Conservation (phyloP, 2,888 invertebrate species). For the Adela reaumurella region DNA sequence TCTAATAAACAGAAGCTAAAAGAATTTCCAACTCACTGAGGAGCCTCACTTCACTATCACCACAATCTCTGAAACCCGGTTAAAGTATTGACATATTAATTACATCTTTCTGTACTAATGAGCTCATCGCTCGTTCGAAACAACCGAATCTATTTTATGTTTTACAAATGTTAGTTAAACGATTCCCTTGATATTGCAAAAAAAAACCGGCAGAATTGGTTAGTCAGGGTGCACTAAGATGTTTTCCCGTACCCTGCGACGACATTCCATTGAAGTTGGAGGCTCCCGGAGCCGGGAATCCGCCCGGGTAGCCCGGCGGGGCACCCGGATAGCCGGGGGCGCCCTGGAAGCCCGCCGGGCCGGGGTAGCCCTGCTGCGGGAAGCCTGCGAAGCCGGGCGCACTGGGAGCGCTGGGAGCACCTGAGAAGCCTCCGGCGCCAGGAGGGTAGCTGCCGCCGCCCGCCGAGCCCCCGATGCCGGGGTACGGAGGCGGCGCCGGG, state of each 20-base stretch:
- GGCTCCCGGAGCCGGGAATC: conserved; percentile 16
- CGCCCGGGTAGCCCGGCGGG: conserved; percentile 18
- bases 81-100: no score
- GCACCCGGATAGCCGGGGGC: conserved; percentile 5
- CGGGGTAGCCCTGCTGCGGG: conserved; percentile 16
- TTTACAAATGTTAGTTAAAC: no score
- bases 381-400: conserved; percentile 14
- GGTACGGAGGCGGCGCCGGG: conserved; percentile 91
- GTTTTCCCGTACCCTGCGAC: background rate
- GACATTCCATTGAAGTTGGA: background rate
- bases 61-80: no score
- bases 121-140: no score
- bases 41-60: background rate
- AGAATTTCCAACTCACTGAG: background rate
- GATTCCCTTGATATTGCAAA: no score
- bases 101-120: no score
- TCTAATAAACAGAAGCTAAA: background rate
- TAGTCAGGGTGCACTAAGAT: background rate
- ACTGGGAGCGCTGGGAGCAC: conserved; percentile 16
- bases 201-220: no score
- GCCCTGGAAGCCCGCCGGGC: conserved; percentile 15
- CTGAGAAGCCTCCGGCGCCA: conserved; percentile 27
- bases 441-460: conserved; percentile 27
- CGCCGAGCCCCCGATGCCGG: conserved; percentile 61
- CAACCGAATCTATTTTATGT: no score